Evolutionary conservation across 1,140 invertebrate species (phyloP), one percentile per base, ranked within the genome.

Genomic region (Leptinotarsa texana): DNA sequence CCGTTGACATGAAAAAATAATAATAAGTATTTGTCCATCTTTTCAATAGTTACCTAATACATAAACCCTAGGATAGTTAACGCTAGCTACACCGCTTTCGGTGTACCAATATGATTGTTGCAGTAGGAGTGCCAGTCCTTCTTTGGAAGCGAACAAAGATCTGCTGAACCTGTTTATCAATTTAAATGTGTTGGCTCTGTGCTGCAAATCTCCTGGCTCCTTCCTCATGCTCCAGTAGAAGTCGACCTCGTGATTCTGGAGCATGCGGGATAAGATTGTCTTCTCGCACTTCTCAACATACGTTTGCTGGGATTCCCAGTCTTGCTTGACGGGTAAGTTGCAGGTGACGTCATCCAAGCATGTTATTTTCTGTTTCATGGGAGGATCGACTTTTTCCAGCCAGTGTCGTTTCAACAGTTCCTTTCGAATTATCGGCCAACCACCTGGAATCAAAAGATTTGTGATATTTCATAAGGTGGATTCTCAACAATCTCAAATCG

Each of bases 81-180:
- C 92, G 75, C 93, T 88, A 0, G 95, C 91, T 33, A 94, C 89
- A 21, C 92, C 92, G 42, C 92, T 91, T 81, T 97, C 94, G 78
- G 90, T 93, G 83, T 92, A 95, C 95, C 96, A 97, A 81, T 95
- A 93, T 85, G 96, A 92, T 86, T 96, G 94, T 72, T 93, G 91
- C 61, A 97, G 87, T 75, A 93, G 93, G 8, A 91, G 88, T 78
- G 94, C 94, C 27, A 98, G 86, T 47, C 96, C 94, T 87, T 96
- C 94, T 88, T 97, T 97, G 0, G 95, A 96, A 2, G 95, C 96
- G 83, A 97, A 97, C 68, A 91, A 89, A 0, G 94, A 93, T 77
- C 93, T 91, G 74, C 90, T 92, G 84, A 94, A 97, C 81, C 94
- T 88, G 82, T 93, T 93, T 69, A 93, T 90, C 62, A 92, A 86